These are phyloP conservation scores for Orchestes rusci DNA, from an alignment of 2,888 invertebrate species.

Conservation along the genomic window DNA sequence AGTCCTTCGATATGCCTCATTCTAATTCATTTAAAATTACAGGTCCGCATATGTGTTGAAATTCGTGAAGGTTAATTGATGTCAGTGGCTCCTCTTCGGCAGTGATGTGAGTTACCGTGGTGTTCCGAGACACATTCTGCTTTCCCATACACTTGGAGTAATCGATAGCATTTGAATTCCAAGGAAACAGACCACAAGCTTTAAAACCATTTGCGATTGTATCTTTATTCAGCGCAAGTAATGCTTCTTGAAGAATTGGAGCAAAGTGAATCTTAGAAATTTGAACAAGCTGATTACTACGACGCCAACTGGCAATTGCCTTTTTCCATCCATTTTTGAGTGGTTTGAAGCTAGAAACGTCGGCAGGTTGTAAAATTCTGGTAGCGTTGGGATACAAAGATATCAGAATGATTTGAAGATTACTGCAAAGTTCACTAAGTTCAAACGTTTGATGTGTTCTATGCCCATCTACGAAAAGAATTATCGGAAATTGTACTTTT, in stretches of 20 bases:
- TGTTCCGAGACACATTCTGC: too few species aligned
- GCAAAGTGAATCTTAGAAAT: constrained; percentile 26
- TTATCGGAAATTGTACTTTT: constrained; percentile 31
- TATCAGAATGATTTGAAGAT: too few species aligned
- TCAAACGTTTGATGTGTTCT: too few species aligned
- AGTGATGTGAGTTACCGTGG: too few species aligned
- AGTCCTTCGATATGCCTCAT: too few species aligned
- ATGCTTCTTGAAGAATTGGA: constrained; percentile 25
- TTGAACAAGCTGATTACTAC: constrained; percentile 29
- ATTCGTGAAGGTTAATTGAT: too few species aligned
- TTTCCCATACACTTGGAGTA: constrained; percentile 8
- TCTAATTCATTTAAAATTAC: too few species aligned
- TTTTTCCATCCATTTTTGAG: constrained; percentile 28
- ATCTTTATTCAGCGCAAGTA: constrained; percentile 7
- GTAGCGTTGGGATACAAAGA: constrained; percentile 25
- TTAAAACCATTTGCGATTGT: constrained; percentile 26
- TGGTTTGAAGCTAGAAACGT: constrained; percentile 30
- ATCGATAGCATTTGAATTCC: too few species aligned
- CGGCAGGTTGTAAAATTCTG: constrained; percentile 17
- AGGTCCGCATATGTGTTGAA: too few species aligned
- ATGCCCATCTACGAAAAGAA: too few species aligned
- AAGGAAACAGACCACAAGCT: constrained; percentile 27
- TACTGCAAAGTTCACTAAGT: too few species aligned
- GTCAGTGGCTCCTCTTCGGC: too few species aligned
- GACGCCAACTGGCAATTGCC: constrained; percentile 28